phyloP scores from a whole-genome alignment of 35 echinoderm and acorn worm species.

The Holothuria glaberrima region DNA sequence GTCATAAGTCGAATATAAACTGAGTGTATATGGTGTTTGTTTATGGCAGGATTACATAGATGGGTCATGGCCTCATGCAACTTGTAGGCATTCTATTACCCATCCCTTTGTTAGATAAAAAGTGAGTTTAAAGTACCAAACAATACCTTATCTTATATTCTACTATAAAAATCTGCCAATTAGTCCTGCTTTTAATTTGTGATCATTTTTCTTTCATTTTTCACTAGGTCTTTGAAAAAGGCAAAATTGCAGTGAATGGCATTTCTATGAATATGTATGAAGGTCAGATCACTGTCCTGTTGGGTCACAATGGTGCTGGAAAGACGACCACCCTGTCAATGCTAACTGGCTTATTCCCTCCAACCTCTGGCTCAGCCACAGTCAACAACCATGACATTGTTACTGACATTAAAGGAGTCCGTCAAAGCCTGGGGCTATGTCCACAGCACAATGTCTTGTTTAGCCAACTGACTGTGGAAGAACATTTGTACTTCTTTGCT shows the following conservation, averaged over 20 bases:
- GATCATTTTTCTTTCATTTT: neutral
- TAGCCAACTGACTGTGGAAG: constrained; percentile 74
- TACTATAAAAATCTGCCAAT: neutral
- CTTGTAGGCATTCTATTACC: too few relatives aligned
- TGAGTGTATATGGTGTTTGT: too few relatives aligned
- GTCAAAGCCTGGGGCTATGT: constrained; percentile 78
- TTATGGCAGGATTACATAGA: too few relatives aligned
- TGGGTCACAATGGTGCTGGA: constrained; percentile 89
- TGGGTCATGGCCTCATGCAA: too few relatives aligned
- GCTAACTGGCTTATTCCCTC: constrained; percentile 75
- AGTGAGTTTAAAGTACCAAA: too few relatives aligned
- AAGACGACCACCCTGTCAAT: constrained; percentile 93
- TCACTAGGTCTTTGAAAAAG: constrained; percentile 42
- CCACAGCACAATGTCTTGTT: constrained; percentile 88
- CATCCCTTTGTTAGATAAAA: too few relatives aligned
- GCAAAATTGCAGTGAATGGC: constrained; percentile 69
- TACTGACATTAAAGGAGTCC: constrained; percentile 65
- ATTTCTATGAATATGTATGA: constrained; percentile 83
- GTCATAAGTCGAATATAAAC: too few relatives aligned
- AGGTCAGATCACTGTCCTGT: constrained; percentile 77
- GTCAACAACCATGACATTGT: constrained; percentile 75
- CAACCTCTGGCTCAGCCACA: constrained; percentile 62
- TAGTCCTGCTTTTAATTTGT: neutral
- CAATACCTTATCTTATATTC: neutral
- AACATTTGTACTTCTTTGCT: constrained; percentile 87